Conservation (phyloP, 2,888 invertebrate species). For the Herminia tarsipennalis region DNA sequence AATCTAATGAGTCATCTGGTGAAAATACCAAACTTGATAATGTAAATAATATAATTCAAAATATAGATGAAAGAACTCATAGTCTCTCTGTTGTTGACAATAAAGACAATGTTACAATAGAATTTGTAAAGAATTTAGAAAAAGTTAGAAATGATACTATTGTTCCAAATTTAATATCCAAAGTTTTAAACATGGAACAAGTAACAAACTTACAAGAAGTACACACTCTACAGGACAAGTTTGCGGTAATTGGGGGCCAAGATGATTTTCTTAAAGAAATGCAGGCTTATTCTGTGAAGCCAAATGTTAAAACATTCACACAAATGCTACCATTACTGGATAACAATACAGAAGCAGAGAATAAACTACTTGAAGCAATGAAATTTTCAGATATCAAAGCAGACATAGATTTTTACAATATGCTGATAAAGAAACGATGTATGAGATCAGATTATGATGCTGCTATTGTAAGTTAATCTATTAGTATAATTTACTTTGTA, state of each 20-base stretch:
- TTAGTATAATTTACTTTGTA: neutral
- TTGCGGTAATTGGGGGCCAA: slow-evolving; percentile 92
- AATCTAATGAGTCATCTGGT: slow-evolving; percentile 1
- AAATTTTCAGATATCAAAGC: slow-evolving; percentile 85
- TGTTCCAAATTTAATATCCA: slow-evolving; percentile 89
- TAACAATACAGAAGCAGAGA: slow-evolving; percentile 88
- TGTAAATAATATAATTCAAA: neutral
- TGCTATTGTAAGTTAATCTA: slow-evolving; percentile 87
- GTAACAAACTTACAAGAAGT: slow-evolving; percentile 86
- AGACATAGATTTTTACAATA: slow-evolving; percentile 94
- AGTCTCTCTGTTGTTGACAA: slow-evolving; percentile 18
- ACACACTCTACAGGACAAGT: slow-evolving; percentile 86
- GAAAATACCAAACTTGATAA: neutral
- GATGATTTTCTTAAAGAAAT: slow-evolving; percentile 91
- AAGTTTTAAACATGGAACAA: slow-evolving; percentile 85
- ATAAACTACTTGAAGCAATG: slow-evolving; percentile 87
- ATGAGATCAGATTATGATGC: slow-evolving; percentile 88
- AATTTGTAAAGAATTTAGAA: slow-evolving; percentile 44
- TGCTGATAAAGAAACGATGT: slow-evolving; percentile 93
- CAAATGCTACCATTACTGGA: slow-evolving; percentile 91
- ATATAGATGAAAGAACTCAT: neutral
- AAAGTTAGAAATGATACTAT: slow-evolving; percentile 45
- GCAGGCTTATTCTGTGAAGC: slow-evolving; percentile 87
- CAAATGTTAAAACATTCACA: slow-evolving; percentile 92
- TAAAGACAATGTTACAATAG: slow-evolving; percentile 36